phyloP scores from a whole-genome alignment of 92 coral and sea anemone species.

The Umimayanthus chanpuru region DNA sequence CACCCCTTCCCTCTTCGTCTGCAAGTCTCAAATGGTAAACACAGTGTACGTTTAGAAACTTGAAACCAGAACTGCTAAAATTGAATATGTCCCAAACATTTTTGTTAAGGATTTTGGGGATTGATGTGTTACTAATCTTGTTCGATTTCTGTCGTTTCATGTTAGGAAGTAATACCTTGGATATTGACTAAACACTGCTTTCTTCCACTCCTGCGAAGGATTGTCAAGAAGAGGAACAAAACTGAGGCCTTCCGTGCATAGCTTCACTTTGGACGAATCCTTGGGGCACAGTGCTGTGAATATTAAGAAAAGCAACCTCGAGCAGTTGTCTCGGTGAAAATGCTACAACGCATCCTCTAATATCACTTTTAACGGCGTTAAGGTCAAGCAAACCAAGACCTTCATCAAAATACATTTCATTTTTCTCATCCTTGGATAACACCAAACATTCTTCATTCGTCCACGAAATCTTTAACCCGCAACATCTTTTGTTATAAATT shows the following conservation, averaged over 20 bases:
- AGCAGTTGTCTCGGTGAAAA: neutral
- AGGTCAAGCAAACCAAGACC: too few relatives aligned
- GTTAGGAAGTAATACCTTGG: conserved; percentile 64
- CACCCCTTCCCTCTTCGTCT: too few relatives aligned
- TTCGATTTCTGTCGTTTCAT: neutral
- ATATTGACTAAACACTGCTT: conserved; percentile 85
- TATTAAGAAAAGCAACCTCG: neutral
- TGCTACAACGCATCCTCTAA: too few relatives aligned
- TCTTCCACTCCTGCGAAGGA: conserved; percentile 71
- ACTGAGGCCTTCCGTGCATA: conserved; percentile 87
- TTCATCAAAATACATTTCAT: too few relatives aligned
- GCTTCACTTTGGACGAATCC: conserved; percentile 61
- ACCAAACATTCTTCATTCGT: too few relatives aligned
- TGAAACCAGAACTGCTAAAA: neutral
- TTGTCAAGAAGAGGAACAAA: conserved; percentile 73
- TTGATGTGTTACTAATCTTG: too few relatives aligned
- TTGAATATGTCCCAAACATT: neutral
- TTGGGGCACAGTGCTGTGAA: conserved; percentile 71
- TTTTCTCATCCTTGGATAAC: too few relatives aligned
- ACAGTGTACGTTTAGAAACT: neutral
- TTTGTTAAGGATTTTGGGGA: neutral
- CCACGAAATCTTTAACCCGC: too few relatives aligned
- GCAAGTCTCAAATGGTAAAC: too few relatives aligned
- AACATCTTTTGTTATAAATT: too few relatives aligned
- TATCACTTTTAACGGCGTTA: too few relatives aligned